Evolutionary conservation across 2,888 invertebrate genomes (phyloP).

Genomic region (Camponotus fellah): DNA sequence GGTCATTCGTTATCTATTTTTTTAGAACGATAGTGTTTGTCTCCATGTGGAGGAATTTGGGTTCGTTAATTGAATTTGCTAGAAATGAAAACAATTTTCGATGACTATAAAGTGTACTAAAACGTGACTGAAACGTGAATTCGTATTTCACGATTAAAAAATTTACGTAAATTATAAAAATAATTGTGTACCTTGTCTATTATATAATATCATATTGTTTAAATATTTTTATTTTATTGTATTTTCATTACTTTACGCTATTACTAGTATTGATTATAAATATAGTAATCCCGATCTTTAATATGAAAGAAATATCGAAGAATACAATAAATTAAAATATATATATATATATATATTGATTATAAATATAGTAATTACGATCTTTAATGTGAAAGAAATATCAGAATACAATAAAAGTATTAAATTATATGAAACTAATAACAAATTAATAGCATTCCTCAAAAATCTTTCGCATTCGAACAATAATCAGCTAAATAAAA

Average conservation of each 20-base stretch:
- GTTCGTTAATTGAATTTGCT: conserved; percentile 39
- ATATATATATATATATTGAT: too few relatives aligned
- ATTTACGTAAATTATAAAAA: conserved; percentile 23
- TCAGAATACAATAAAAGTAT: conserved; percentile 4
- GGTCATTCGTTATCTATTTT: conserved; percentile 57
- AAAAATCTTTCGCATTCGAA: neutral
- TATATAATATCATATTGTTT: neutral
- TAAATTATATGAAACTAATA: conserved; percentile 5
- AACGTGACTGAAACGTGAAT: conserved; percentile 23
- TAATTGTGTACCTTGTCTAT: neutral
- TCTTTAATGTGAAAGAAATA: neutral
- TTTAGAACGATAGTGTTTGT: conserved; percentile 36
- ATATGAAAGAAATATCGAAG: neutral
- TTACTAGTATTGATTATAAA: neutral
- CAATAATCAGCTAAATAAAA: conserved; percentile 16
- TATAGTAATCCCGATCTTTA: neutral
- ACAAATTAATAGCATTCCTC: neutral
- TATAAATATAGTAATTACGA: neutral
- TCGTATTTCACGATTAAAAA: neutral
- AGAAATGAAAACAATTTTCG: conserved; percentile 48
- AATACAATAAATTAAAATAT: conserved; percentile 25
- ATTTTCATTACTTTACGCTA: neutral
- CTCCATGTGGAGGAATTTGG: conserved; percentile 5
- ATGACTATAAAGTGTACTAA: conserved; percentile 25
- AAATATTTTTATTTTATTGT: neutral